phyloP scores from a whole-genome alignment of 2,888 invertebrate genomes.

The Dryocosmus kuriphilus region DNA sequence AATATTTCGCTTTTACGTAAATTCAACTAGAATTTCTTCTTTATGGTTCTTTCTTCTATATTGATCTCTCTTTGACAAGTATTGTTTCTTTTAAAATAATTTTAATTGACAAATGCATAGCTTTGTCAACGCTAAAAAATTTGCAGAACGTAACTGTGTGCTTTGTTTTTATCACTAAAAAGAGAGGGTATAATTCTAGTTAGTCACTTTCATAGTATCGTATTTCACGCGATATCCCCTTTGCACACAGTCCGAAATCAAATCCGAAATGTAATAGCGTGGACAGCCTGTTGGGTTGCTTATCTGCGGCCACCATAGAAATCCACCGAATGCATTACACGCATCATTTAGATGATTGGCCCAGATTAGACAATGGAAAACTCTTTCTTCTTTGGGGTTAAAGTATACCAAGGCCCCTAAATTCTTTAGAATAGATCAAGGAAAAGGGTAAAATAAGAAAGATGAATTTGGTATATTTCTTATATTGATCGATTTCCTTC shows the following conservation, averaged over 20 bases:
- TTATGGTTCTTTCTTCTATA: too few species aligned
- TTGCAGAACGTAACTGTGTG: neutral
- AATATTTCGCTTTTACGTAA: too few species aligned
- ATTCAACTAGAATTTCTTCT: too few species aligned
- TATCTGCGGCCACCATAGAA: constrained; percentile 67
- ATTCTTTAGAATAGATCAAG: neutral
- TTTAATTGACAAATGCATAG: too few species aligned
- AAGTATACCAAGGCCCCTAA: neutral
- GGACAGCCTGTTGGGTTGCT: constrained; percentile 66
- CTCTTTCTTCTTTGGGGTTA: constrained; percentile 36
- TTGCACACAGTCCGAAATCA: constrained; percentile 53
- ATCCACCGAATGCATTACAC: constrained; percentile 70
- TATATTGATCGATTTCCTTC: neutral
- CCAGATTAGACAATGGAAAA: constrained; percentile 64
- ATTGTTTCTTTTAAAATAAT: too few species aligned
- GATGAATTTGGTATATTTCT: neutral
- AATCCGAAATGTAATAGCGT: constrained; percentile 66
- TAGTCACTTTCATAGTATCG: neutral
- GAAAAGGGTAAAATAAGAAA: too few species aligned
- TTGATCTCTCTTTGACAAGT: too few species aligned
- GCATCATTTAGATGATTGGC: constrained; percentile 73
- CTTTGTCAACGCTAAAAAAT: neutral
- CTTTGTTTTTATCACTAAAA: neutral
- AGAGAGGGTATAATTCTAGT: neutral
- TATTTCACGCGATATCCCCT: constrained; percentile 41